Percentiles rank a stretch among this genome's conserved stretches.
Conservation (phyloP, 2,113 vertebrate species). For the Herpailurus yagouaroundi region DNA sequence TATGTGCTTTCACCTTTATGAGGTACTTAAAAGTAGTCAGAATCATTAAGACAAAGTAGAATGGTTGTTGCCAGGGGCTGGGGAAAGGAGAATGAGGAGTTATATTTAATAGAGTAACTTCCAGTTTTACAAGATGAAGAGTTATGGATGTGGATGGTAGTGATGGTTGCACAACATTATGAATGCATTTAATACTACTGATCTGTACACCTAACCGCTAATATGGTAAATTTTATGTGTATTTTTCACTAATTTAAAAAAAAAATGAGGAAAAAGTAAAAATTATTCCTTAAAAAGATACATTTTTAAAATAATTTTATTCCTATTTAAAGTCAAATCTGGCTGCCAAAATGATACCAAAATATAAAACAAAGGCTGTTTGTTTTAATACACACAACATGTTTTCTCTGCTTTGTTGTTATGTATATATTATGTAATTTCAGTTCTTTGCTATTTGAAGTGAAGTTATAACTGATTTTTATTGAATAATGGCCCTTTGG, state of each 20-base stretch:
- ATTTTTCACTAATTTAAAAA: neutral
- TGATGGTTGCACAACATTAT: neutral
- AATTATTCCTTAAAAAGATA: neutral
- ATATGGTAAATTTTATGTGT: neutral
- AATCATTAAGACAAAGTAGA: neutral
- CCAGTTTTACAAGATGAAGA: neutral
- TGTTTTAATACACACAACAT: neutral
- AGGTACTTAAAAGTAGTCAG: neutral
- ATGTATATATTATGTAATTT: neutral
- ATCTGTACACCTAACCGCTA: neutral
- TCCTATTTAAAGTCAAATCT: slow-evolving; percentile 31
- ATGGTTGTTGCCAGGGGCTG: neutral
- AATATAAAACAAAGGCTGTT: slow-evolving; percentile 1
- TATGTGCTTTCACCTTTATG: neutral
- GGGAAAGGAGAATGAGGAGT: neutral
- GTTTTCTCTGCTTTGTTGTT: slow-evolving; percentile 20
- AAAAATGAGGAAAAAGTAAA: neutral
- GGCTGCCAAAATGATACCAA: neutral
- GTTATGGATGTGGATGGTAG: neutral
- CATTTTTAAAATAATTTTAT: neutral
- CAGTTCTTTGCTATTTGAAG: slow-evolving; percentile 16
- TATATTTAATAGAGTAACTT: neutral
- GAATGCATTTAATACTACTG: neutral
- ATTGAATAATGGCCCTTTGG: neutral
- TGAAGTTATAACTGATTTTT: slow-evolving; percentile 42